Evolutionary conservation across 2,888 invertebrate species (phyloP).

Genomic region (Bimastos eiseni): DNA sequence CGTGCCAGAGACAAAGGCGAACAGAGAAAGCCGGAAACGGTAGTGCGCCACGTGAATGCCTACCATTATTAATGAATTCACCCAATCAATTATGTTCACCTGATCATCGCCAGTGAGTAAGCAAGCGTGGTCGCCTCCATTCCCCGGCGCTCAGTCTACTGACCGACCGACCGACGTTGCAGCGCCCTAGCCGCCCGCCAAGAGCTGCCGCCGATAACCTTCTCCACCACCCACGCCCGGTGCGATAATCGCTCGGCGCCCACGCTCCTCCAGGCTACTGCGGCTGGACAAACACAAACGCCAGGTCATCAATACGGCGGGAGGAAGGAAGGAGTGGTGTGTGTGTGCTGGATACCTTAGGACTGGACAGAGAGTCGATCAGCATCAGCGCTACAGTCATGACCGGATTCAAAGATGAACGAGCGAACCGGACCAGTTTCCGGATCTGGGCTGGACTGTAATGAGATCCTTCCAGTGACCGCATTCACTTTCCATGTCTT

Average conservation of each 20-base stretch:
- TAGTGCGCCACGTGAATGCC: constrained; percentile 13
- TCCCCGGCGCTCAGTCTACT: background rate
- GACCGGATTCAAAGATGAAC: background rate
- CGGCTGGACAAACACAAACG: background rate
- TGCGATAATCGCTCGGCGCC: background rate
- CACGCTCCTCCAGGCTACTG: background rate
- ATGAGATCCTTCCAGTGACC: background rate
- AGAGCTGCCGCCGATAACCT: background rate
- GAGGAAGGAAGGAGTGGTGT: background rate
- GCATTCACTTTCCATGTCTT: background rate
- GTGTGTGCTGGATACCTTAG: background rate
- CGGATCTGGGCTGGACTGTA: background rate
- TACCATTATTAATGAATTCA: background rate
- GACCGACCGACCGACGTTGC: background rate
- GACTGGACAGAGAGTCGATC: background rate
- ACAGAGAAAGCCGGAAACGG: background rate
- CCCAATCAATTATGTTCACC: constrained; percentile 6
- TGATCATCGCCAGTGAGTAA: constrained; percentile 3
- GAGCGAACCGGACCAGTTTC: too few relatives aligned
- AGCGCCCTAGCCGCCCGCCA: background rate
- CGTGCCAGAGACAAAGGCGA: background rate
- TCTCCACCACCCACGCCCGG: too few relatives aligned
- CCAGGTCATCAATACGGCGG: background rate
- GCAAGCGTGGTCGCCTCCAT: background rate
- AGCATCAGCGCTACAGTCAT: background rate